Evolutionary conservation across 2,888 invertebrate species (phyloP), one percentile per base, ranked within the genome.

Genomic region (Cryptocephalus moraei): DNA sequence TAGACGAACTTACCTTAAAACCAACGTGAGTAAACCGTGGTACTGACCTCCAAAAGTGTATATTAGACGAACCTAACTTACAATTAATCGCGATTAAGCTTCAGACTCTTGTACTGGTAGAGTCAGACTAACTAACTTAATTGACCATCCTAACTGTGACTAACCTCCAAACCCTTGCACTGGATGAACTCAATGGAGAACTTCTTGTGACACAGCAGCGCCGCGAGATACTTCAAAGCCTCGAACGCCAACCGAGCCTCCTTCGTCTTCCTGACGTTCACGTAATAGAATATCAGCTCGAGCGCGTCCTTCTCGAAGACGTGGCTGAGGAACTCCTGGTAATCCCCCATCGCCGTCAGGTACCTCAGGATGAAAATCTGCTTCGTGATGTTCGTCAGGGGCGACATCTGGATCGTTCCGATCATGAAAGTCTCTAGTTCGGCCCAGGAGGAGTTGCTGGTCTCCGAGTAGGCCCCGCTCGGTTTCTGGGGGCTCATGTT

Each of bases 321-420:
- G 68, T 91, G 87, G 43, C 87, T 86, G 22, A 99, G 76, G 67
- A 95, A 89, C 82, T 95, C 96, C 69, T 97, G 97, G 67, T 96
- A 97, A 66, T 96, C 97, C 10, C 95, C 97, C 81, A 96, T 87
- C 0, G 96, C 91, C 4, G 92, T 89, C n/a, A 99, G 76, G 67
- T 95, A 99, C 57, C 92, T 80, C 32, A 97, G 72, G 61, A 96
- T 93, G 2, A 96, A 77, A 75, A 96, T 86, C 69, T 96, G 95
- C 65, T 87, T 84, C 32, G 94, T 93, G 0, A 88, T 87, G 45
- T 84, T 75, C 0, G 89, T 91, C 2, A 92, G 83, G 8, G 97
- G 97, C 68, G 87, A 84, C 57, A 96, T 84, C 63, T 91, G 88
- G 56, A 93, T 88, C 33, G 82, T 86, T 58, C 92, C 92, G 22